Evolutionary conservation across 2,797 vertebrate species (phyloP).

Genomic region (Adelosebastes latens): DNA sequence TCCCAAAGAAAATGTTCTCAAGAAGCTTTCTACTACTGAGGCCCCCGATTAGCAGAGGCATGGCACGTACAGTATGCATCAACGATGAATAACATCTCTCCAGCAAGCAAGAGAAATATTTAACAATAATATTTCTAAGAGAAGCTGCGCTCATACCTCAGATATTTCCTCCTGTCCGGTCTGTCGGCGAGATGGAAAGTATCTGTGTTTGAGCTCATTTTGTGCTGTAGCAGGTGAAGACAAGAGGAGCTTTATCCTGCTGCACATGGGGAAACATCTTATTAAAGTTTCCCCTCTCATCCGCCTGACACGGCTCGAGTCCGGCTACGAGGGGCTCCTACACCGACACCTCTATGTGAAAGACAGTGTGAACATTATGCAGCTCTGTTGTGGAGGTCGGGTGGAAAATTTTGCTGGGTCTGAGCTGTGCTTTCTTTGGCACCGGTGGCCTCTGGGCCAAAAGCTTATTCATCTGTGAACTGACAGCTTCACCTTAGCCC

Average conservation of each 20-base stretch:
- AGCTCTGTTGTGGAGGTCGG: constrained; percentile 55
- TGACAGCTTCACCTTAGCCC: constrained; percentile 78
- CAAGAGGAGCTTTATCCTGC: constrained; percentile 63
- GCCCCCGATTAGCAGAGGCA: constrained; percentile 26
- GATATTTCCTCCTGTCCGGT: constrained; percentile 43
- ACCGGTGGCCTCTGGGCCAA: constrained; percentile 64
- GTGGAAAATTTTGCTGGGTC: constrained; percentile 76
- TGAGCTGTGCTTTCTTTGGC: constrained; percentile 84
- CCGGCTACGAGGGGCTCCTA: constrained; percentile 52
- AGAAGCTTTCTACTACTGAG: constrained; percentile 34
- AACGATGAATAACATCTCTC: constrained; percentile 41
- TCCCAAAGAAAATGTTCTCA: constrained; percentile 72
- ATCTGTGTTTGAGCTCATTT: constrained; percentile 33
- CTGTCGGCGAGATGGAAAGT: constrained; percentile 12
- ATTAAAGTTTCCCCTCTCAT: constrained; percentile 67
- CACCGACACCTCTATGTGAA: constrained; percentile 59
- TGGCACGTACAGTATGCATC: constrained; percentile 13
- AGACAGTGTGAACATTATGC: constrained; percentile 78
- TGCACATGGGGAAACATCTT: constrained; percentile 63
- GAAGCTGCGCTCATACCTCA: constrained; percentile 34
- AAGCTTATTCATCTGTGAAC: constrained; percentile 77
- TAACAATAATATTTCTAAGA: constrained; percentile 60
- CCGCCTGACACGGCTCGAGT: constrained; percentile 35
- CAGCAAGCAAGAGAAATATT: constrained; percentile 56
- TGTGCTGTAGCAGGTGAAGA: constrained; percentile 41